A percentile compares a stretch with the other conserved stretches of the same genome.
Conservation (phyloP, 2,888 invertebrate species). For the Cataglyphis livida region DNA sequence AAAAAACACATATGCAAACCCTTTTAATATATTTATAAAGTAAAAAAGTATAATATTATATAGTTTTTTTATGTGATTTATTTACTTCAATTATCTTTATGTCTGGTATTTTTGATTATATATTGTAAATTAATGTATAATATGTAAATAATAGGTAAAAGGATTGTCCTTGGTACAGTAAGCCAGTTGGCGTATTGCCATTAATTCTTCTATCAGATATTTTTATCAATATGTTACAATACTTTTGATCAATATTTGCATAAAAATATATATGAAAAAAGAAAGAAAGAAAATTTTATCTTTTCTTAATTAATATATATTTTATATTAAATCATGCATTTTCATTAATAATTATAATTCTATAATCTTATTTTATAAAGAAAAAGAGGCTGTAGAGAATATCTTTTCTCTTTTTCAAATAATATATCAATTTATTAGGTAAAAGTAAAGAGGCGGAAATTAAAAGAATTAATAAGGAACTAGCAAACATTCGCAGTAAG, state of each 20-base stretch:
- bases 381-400: not conserved
- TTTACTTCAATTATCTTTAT: not conserved
- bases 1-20: constrained; percentile 19
- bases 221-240: constrained; percentile 18
- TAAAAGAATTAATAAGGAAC: constrained; percentile 99
- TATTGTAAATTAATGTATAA: constrained; percentile 1
- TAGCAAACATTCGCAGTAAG: constrained; percentile 99
- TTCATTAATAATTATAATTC: not conserved
- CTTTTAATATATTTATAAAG: constrained; percentile 19
- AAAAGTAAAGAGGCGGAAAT: constrained; percentile 99
- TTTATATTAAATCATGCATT: not conserved
- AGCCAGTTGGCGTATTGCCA: constrained; percentile 79
- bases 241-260: not conserved
- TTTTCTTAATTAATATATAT: not conserved
- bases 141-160: constrained; percentile 16
- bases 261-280: constrained; percentile 3
- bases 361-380: not conserved
- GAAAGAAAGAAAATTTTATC: not conserved
- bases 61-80: constrained; percentile 2
- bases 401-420: constrained; percentile 4
- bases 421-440: constrained; percentile 87
- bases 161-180: constrained; percentile 56
- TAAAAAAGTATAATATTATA: not conserved
- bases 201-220: constrained; percentile 37
- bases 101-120: not conserved